Conservation (phyloP, 2,113 vertebrate genomes). For the Tor tambroides region DNA sequence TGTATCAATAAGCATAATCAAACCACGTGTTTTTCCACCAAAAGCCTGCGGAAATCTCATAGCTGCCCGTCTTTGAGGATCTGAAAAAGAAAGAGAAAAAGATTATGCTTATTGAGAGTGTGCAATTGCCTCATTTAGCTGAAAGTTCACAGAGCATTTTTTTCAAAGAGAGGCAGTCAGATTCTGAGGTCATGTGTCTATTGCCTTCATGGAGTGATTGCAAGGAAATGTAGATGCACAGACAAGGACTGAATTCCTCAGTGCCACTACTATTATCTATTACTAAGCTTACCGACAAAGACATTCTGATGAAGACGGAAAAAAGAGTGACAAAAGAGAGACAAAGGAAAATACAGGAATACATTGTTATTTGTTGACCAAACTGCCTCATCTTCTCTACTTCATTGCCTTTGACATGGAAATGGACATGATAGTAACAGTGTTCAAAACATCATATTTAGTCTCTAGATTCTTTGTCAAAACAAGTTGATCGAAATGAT, state of each 20-base stretch:
- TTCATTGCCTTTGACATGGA: conserved; percentile 31
- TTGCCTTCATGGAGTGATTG: neutral
- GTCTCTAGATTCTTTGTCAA: neutral
- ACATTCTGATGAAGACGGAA: neutral
- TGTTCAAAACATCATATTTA: neutral
- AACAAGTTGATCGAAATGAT: conserved; percentile 36
- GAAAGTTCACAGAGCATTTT: neutral
- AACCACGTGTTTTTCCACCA: conserved; percentile 14
- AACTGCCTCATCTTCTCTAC: neutral
- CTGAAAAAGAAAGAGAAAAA: conserved; percentile 15
- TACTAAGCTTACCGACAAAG: conserved; percentile 4
- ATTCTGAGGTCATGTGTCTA: neutral
- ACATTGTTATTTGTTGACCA: neutral
- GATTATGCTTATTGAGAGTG: neutral
- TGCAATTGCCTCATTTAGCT: neutral
- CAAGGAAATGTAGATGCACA: conserved; percentile 3
- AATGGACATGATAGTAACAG: neutral
- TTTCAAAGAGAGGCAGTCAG: neutral
- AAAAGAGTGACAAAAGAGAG: neutral
- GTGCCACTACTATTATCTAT: neutral
- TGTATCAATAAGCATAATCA: conserved; percentile 21
- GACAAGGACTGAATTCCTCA: neutral
- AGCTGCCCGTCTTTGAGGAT: neutral
- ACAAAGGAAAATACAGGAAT: neutral
- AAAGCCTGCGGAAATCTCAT: neutral